Evolutionary conservation across 1,140 invertebrate genomes (phyloP), one percentile per base, ranked within the genome.

Genomic region (Diorhabda carinulata): DNA sequence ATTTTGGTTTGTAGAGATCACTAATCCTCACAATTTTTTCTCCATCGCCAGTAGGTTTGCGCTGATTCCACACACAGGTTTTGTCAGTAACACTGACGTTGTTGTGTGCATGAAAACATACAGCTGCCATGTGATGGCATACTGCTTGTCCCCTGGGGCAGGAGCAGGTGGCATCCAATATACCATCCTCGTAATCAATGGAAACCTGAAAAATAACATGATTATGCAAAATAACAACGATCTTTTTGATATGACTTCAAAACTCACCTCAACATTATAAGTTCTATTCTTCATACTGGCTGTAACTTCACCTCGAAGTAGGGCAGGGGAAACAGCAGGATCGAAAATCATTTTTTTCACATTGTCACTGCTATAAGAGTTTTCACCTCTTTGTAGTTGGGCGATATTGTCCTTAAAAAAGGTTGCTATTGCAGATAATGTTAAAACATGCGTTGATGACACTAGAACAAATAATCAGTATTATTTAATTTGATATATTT

Each of bases 1-100:
- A n/a, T n/a, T n/a, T n/a, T n/a, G n/a, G n/a, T n/a, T n/a, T n/a
- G n/a, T n/a, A n/a, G n/a, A n/a, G n/a, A n/a, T n/a, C n/a, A n/a
- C n/a, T n/a, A n/a, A n/a, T n/a, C n/a, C n/a, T n/a, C n/a, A n/a
- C n/a, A n/a, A n/a, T n/a, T n/a, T n/a, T n/a, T n/a, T n/a, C n/a
- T n/a, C n/a, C n/a, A n/a, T n/a, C n/a, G n/a, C 4, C 57, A 9
- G 9, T 43, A 61, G 42, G 10, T 41, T 57, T 43, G 10, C 40
- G n/a, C 42, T 59, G 25, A 59, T 56, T 56, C 58, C 59, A 61
- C 9, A 25, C 45, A 42, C 58, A 61, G 7, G 58, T 44, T 40
- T 61, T 67, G 45, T 67, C 58, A 47, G 66, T 67, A 61, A 61
- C 40, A 67, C 58, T 61, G 8, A 67, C 40, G 45, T 67, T 67